Evolutionary conservation across 2,797 vertebrate species (phyloP).

Genomic region (Aldrovandia affinis): DNA sequence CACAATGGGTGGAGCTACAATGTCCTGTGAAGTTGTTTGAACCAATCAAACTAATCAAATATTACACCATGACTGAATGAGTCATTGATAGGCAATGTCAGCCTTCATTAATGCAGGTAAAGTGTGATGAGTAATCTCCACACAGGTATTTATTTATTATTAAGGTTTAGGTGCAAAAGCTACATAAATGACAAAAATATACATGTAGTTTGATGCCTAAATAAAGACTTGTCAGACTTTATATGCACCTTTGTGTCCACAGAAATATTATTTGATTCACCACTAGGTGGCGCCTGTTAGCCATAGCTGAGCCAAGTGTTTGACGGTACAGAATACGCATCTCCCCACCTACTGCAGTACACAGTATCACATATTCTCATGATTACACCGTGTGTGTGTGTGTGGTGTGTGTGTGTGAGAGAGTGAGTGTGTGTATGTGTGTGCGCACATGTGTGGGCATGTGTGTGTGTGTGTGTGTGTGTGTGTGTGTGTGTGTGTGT

Average conservation of each 20-base stretch:
- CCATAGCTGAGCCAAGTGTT: background rate
- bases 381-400: background rate
- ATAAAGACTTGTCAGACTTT: background rate
- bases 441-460: slow-evolving; percentile 20
- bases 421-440: slow-evolving; percentile 5
- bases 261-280: slow-evolving; percentile 33
- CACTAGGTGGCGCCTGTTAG: slow-evolving; percentile 61
- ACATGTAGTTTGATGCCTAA: too few species aligned
- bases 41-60: background rate
- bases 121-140: too few species aligned
- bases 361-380: background rate
- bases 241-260: background rate
- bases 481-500: background rate
- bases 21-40: background rate
- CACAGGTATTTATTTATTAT: too few species aligned
- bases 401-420: slow-evolving; percentile 11
- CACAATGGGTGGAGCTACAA: background rate
- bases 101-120: too few species aligned
- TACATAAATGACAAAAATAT: too few species aligned
- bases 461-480: slow-evolving; percentile 20
- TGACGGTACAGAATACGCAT: background rate
- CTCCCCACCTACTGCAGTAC: background rate
- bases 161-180: too few species aligned
- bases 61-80: background rate
- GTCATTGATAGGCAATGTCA: too few species aligned